Evolutionary conservation across 2,113 vertebrate genomes (phyloP), one percentile per base, ranked within the genome.

Genomic region (Osmerus mordax): DNA sequence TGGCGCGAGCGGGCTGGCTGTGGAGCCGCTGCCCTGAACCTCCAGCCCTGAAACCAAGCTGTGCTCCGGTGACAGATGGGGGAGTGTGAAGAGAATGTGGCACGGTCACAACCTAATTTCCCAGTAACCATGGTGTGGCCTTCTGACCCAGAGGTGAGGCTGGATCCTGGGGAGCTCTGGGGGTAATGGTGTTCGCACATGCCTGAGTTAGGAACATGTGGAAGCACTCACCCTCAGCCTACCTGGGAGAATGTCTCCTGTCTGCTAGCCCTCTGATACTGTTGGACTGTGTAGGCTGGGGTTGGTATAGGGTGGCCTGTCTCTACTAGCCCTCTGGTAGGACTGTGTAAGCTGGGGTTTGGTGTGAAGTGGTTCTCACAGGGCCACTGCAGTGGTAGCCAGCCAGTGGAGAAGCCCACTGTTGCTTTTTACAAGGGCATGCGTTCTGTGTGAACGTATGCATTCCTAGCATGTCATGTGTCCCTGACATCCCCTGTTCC

Each of bases 141-240:
- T 84, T 81, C 64, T 91, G 90, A 93, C 90, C 89, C 75, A 3
- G 73, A 91, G 89, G 92, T 89, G 92, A 92, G 77, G 81, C 75
- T 15, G 72, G 72, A 82, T 88, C 74, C 72, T 70, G 62, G 70
- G 86, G 74, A 84, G 77, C 71, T 76, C 83, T 64, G 81, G 88
- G 85, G 86, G 83, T 90, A 89, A 90, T 89, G 83, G 84, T 87
- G 87, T 89, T 87, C 88, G 87, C 88, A 91, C 87, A 86, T 88
- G 90, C 81, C 79, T 79, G 77, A 79, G 73, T 82, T 47, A 78
- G 70, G 62, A 89, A 88, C 86, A 91, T 84, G 89, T 91, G 89
- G 87, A 89, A 89, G 77, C 82, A 78, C 78, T 87, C 78, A 76
- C 9, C 62, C 72, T 75, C 78, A 72, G 67, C 83, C 3, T 87